Percentiles rank a stretch among this genome's conserved stretches.
Evolutionary conservation across 2,888 invertebrate species (phyloP).

Genomic region (Agrenia bidenticulata): DNA sequence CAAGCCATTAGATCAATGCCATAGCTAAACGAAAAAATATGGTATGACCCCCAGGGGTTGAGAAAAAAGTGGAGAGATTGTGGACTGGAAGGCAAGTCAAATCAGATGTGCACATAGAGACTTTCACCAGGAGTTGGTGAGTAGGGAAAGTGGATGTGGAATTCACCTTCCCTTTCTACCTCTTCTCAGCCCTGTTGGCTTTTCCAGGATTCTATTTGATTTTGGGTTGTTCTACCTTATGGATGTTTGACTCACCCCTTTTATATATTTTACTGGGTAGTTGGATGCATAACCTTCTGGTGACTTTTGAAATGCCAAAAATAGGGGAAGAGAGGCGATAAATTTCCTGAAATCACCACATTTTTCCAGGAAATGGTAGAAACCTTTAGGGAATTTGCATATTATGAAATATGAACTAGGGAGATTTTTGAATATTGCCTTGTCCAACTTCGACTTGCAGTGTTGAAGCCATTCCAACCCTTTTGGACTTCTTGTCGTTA

Average conservation of each 20-base stretch:
- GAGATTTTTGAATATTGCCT: conserved; percentile 19
- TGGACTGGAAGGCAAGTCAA: not conserved
- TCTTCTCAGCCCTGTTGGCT: too few relatives aligned
- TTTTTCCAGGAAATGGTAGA: conserved; percentile 31
- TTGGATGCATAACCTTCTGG: not conserved
- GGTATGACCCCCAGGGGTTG: conserved; percentile 34
- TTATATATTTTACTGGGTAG: not conserved
- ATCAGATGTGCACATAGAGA: too few relatives aligned
- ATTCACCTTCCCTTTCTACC: conserved; percentile 2
- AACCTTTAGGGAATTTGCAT: conserved; percentile 43
- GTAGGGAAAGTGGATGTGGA: not conserved
- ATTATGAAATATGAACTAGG: conserved; percentile 41
- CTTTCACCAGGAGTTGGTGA: conserved; percentile 1
- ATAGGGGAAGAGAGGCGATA: conserved; percentile 24
- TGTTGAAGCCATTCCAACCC: not conserved
- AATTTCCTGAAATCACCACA: conserved; percentile 37
- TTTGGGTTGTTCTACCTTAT: not conserved
- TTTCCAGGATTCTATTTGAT: too few relatives aligned
- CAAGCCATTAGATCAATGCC: conserved; percentile 39
- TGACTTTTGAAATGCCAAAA: conserved; percentile 7
- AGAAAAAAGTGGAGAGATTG: conserved; percentile 11
- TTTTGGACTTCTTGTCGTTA: not conserved
- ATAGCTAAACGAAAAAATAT: conserved; percentile 43
- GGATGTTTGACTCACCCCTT: conserved; percentile 9
- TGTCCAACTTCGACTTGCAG: not conserved